Conservation (phyloP, 2,113 vertebrate species). For the Lagopus leucura region DNA sequence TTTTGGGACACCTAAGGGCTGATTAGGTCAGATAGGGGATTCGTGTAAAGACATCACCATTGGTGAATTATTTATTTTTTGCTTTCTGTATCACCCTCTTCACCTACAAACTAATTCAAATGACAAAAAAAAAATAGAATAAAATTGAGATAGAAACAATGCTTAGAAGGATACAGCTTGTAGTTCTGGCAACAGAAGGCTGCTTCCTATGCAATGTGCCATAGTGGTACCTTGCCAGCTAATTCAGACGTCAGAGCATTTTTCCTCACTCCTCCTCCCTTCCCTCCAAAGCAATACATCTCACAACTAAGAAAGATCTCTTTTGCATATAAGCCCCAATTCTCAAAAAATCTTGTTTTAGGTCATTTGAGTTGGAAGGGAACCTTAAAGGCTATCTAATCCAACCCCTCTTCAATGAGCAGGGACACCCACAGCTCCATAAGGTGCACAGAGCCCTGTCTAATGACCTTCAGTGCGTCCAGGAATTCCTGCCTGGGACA, state of each 20-base stretch:
- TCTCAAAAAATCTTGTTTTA: not conserved
- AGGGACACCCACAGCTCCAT: too few relatives aligned
- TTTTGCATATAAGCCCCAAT: not conserved
- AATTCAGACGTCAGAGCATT: not conserved
- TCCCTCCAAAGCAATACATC: not conserved
- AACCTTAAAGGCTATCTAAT: too few relatives aligned
- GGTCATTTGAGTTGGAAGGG: not conserved
- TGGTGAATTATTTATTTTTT: not conserved
- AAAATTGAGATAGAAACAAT: not conserved
- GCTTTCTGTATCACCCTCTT: not conserved
- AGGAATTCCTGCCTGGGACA: not conserved
- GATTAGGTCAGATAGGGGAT: not conserved
- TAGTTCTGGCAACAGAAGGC: not conserved
- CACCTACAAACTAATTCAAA: not conserved
- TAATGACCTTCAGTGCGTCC: too few relatives aligned
- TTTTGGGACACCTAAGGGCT: not conserved
- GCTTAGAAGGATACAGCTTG: rapidly evolving
- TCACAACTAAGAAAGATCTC: not conserved
- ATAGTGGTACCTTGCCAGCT: not conserved
- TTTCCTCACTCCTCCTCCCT: not conserved
- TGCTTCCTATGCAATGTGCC: not conserved
- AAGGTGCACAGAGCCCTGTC: too few relatives aligned
- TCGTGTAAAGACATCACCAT: rapidly evolving
- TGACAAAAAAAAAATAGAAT: not conserved
- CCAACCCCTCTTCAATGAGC: too few relatives aligned